These are phyloP conservation scores for Tryphoninae sp. DNA, from an alignment of 2,888 invertebrate species.

Conservation along the genomic window DNA sequence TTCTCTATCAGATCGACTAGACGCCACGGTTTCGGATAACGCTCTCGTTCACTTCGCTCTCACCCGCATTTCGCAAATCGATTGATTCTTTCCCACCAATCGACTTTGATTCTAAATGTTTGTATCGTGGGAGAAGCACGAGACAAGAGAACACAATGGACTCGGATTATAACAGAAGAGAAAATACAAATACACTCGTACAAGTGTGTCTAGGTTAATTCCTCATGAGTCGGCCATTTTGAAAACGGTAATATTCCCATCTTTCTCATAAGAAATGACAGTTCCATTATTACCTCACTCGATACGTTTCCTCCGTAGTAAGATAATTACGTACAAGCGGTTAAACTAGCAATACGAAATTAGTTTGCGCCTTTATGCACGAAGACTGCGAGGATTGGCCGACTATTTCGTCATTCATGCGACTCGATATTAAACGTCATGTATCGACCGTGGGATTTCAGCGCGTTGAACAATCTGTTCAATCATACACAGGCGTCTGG, in stretches of 20 bases:
- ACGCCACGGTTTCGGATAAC: constrained; percentile 18
- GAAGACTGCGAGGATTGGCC: neutral
- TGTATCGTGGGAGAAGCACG: constrained; percentile 6
- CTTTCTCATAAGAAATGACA: too few relatives aligned
- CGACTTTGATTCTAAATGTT: constrained; percentile 17
- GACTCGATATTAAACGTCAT: neutral
- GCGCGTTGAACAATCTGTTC: constrained; percentile 23
- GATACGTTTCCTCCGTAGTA: neutral
- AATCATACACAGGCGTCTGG: constrained; percentile 10
- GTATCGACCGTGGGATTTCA: constrained; percentile 26
- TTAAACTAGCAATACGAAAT: neutral
- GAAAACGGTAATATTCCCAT: too few relatives aligned
- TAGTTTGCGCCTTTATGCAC: neutral
- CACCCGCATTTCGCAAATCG: constrained; percentile 49
- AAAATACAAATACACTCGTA: too few relatives aligned
- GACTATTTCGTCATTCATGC: neutral
- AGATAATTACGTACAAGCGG: neutral
- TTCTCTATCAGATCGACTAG: neutral
- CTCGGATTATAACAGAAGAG: too few relatives aligned
- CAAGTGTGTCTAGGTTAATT: too few relatives aligned
- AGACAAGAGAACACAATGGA: neutral
- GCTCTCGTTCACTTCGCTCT: constrained; percentile 12
- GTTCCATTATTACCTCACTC: neutral
- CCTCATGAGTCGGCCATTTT: too few relatives aligned
- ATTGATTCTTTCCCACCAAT: constrained; percentile 56